Evolutionary conservation across 2,113 vertebrate genomes (phyloP).

Genomic region (Python bivittatus): DNA sequence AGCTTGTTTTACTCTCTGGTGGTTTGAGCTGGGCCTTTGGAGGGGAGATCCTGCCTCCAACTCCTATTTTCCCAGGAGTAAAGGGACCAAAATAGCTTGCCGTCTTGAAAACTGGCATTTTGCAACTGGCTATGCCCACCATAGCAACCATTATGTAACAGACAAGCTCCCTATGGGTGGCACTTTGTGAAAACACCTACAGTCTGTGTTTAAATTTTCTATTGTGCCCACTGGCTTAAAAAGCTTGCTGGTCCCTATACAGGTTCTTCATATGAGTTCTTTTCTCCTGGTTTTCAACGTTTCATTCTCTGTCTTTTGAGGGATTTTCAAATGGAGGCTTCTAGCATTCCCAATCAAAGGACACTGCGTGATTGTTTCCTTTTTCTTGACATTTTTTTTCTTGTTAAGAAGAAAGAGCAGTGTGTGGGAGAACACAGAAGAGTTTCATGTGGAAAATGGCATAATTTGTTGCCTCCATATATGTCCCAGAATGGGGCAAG

Average conservation of each 20-base stretch:
- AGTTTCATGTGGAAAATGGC: background rate
- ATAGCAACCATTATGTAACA: background rate
- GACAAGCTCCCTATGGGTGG: background rate
- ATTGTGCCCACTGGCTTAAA: background rate
- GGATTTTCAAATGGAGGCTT: background rate
- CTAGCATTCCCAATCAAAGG: background rate
- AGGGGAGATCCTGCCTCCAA: background rate
- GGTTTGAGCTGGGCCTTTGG: background rate
- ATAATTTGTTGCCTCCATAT: background rate
- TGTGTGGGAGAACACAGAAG: background rate
- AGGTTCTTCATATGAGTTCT: background rate
- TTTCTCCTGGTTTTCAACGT: background rate
- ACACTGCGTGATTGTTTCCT: background rate
- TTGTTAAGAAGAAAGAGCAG: background rate
- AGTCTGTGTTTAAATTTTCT: background rate
- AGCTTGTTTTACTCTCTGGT: too few species aligned
- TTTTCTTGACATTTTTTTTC: background rate
- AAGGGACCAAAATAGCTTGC: background rate
- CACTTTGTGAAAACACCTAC: background rate
- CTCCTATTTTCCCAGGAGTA: background rate
- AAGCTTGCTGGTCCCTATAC: background rate
- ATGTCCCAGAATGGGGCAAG: background rate
- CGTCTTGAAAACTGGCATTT: background rate
- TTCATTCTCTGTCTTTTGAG: background rate
- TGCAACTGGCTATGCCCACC: background rate